Conservation (phyloP, 2,888 invertebrate species). For the Polylopha cassiicola region DNA sequence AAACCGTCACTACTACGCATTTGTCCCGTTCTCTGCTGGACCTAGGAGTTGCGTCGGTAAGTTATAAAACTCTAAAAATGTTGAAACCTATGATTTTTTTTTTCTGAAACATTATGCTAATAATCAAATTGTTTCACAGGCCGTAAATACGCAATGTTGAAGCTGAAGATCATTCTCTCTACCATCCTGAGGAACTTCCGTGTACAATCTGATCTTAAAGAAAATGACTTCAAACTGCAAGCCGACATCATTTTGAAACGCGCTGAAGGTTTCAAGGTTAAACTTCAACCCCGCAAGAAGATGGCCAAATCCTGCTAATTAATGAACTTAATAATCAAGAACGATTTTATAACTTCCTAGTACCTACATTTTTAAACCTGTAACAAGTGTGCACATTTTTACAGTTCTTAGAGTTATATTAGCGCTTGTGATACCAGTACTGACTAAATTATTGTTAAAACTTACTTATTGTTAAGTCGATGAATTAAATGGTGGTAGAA, state of each 20-base stretch:
- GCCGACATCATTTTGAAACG: conserved; percentile 88
- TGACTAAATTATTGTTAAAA: conserved; percentile 50
- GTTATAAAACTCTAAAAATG: conserved; percentile 39
- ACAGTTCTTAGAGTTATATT: conserved; percentile 33
- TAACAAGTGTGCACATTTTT: conserved; percentile 37
- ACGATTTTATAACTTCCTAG: conserved; percentile 24
- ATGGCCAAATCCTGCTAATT: conserved; percentile 50
- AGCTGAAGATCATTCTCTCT: conserved; percentile 85
- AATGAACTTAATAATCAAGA: conserved; percentile 18
- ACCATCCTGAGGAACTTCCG: conserved; percentile 85
- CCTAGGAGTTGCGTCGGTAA: conserved; percentile 88
- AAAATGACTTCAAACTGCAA: conserved; percentile 83
- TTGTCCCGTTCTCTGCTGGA: conserved; percentile 89
- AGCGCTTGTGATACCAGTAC: conserved; percentile 47
- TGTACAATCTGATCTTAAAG: conserved; percentile 81
- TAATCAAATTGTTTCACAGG: conserved; percentile 73
- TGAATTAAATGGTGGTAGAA: conserved; percentile 54
- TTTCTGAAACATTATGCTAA: too few relatives aligned
- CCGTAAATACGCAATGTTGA: conserved; percentile 88
- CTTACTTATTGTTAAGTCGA: conserved; percentile 37
- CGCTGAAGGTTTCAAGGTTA: conserved; percentile 85
- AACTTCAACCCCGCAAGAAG: conserved; percentile 80
- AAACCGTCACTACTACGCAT: conserved; percentile 88
- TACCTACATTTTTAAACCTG: conserved; percentile 28
- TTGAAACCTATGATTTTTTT: too few relatives aligned